Base-by-base conservation (phyloP, 2,113 vertebrate species). In the Chitala chitala region DNA sequence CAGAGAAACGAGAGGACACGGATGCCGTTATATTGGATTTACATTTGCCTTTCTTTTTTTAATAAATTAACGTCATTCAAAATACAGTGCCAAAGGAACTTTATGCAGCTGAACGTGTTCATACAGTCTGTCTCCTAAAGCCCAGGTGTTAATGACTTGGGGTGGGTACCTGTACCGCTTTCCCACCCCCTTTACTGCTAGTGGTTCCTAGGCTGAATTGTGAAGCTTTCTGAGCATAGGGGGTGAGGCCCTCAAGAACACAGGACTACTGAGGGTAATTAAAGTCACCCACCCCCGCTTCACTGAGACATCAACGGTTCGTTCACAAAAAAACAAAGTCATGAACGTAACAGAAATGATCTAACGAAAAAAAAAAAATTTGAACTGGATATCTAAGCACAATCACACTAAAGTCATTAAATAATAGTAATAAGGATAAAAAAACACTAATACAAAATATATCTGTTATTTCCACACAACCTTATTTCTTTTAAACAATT, bases 31-130 rank as follows among this genome's bases (percentile, higher is more conserved):
- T 78, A 64, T 51, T 74, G 1, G 42, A 40, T 79, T 84, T 65
- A 68, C 71, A 54, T 42, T 64, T 46, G 2, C n/a, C 22, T 56
- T 56, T 53, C 26, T 81, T 93, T 95, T 92, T 93, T 98, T 96
- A 98, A 98, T 98, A 98, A 98, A 96, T 98, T 97, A 98, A 96
- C 87, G 89, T 94, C 92, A 96, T 95, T 95, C 91, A 95, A 96
- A 97, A 95, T 95, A 97, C 96, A 98, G 94, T 97, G 94, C 94
- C 92, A 94, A 92, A 87, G 84, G 88, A 95, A 95, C 94, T 95
- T 90, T 86, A 96, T 94, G 94, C 93, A 98, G 92, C 92, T 94
- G 90, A 94, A 94, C 94, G 95, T 96, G 95, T 93, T 93, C 44
- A 68, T 46, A 68, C 40, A 92, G 89, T 94, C 90, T 86, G 83